Evolutionary conservation across 2,797 vertebrate species (phyloP).

Genomic region (Mionectes olivaceus): DNA sequence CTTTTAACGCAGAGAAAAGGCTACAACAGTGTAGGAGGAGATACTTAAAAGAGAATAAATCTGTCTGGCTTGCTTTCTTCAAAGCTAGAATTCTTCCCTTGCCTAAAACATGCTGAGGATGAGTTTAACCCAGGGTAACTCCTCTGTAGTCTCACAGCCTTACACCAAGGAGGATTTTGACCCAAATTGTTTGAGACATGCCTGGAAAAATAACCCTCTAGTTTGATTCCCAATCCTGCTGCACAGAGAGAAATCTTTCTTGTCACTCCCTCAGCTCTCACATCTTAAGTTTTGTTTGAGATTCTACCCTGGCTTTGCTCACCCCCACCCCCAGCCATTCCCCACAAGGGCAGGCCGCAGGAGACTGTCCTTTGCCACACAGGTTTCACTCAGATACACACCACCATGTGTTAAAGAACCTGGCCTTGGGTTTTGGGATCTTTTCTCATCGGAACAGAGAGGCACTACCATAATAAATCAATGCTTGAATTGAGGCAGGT

Average conservation of each 20-base stretch:
- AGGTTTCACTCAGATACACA: neutral
- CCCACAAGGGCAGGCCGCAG: neutral
- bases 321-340: neutral
- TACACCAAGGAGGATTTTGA: conserved; percentile 14
- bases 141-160: conserved; percentile 4
- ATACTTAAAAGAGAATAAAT: conserved; percentile 41
- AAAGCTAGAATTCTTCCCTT: neutral
- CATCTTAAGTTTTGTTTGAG: neutral
- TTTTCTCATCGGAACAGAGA: neutral
- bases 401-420: neutral
- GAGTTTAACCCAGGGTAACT: conserved; percentile 34
- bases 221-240: neutral
- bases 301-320: neutral
- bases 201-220: conserved; percentile 32
- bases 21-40: conserved; percentile 41
- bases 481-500: neutral
- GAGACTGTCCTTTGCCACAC: neutral
- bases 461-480: neutral
- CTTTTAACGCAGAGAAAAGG: neutral
- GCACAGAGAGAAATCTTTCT: conserved; percentile 23
- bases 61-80: conserved; percentile 22
- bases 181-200: conserved; percentile 2
- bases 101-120: neutral
- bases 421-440: neutral
- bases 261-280: conserved; percentile 9